Evolutionary conservation across 2,797 vertebrate species (phyloP).

Genomic region (Erethizon dorsatum): DNA sequence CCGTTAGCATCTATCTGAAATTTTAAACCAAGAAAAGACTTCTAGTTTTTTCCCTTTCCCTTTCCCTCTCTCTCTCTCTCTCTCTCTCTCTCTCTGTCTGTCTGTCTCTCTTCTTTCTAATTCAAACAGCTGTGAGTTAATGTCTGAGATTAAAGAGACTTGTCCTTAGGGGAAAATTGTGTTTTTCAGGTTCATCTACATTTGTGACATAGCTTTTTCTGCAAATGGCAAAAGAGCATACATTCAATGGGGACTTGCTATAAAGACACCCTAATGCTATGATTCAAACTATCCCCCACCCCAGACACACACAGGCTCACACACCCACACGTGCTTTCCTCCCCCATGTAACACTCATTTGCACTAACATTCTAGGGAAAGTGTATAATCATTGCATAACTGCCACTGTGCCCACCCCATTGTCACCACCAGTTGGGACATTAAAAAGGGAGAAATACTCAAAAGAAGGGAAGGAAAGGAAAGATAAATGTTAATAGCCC

Average conservation of each 20-base stretch:
- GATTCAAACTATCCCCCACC: not conserved
- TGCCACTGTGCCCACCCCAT: rapidly evolving
- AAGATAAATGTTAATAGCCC: not conserved
- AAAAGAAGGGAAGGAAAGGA: not conserved
- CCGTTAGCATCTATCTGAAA: slow-evolving; percentile 48
- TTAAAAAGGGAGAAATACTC: not conserved
- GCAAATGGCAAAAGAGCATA: not conserved
- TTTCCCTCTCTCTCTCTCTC: not conserved
- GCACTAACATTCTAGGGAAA: not conserved
- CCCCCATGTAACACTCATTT: not conserved
- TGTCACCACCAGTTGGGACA: no score
- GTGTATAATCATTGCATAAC: not conserved
- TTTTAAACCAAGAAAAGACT: not conserved
- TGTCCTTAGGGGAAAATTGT: not conserved
- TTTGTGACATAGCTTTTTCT: not conserved
- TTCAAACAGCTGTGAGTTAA: not conserved
- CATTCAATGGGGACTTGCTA: not conserved
- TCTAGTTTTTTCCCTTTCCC: not conserved
- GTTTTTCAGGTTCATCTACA: not conserved
- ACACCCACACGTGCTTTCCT: not conserved
- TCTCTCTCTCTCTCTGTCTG: not conserved
- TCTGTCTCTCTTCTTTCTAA: not conserved
- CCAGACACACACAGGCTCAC: not conserved
- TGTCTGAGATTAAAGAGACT: not conserved
- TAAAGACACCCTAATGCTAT: not conserved